phyloP scores from a whole-genome alignment of 2,888 invertebrate species.

The Agriotes lineatus region DNA sequence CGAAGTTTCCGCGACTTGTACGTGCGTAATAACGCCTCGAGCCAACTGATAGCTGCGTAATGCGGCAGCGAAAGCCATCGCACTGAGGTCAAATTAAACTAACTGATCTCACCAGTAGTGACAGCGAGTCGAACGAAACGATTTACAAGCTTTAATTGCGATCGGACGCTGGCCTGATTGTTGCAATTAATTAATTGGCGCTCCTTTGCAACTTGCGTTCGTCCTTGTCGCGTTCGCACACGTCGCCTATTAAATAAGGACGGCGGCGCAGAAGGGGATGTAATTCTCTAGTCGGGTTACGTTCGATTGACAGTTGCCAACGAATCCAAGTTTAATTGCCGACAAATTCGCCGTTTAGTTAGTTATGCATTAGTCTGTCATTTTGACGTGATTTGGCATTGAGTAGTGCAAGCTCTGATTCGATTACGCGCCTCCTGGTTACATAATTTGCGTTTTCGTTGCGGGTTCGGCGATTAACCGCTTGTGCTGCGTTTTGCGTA shows the following conservation, averaged over 20 bases:
- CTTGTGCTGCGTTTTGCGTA: slow-evolving; percentile 3
- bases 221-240: slow-evolving; percentile 33
- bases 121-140: slow-evolving; percentile 40
- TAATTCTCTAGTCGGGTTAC: slow-evolving; percentile 41
- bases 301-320: slow-evolving; percentile 52
- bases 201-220: slow-evolving; percentile 37
- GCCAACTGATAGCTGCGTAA: background rate
- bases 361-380: slow-evolving; percentile 52
- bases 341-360: slow-evolving; percentile 53
- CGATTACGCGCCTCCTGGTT: slow-evolving; percentile 47
- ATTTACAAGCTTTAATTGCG: slow-evolving; percentile 45
- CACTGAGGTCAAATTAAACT: slow-evolving; percentile 35
- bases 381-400: slow-evolving; percentile 52
- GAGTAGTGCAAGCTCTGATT: slow-evolving; percentile 48
- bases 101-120: slow-evolving; percentile 37
- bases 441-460: slow-evolving; percentile 38
- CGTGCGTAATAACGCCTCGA: no score
- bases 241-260: slow-evolving; percentile 29
- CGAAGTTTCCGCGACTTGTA: no score
- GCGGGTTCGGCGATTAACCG: background rate
- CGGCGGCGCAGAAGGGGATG: slow-evolving; percentile 23
- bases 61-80: background rate
- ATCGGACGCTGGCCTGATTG: slow-evolving; percentile 42
- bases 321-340: slow-evolving; percentile 54
- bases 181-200: slow-evolving; percentile 43